Evolutionary conservation across 2,888 invertebrate species (phyloP).

Genomic region (Seira ritae): DNA sequence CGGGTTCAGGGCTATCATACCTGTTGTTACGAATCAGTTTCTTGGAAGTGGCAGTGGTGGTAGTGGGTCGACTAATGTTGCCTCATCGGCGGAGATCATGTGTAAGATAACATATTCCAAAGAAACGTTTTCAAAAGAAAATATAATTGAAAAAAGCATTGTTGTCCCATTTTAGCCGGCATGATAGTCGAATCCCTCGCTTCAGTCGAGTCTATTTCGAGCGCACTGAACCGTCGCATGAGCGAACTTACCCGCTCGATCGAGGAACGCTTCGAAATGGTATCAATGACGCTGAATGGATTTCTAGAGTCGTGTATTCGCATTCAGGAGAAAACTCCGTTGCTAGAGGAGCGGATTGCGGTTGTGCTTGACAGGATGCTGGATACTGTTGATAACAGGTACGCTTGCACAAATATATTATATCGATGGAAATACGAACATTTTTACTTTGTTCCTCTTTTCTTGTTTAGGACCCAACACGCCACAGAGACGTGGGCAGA

Average conservation of each 20-base stretch:
- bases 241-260: conserved; percentile 66
- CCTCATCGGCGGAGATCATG: conserved; percentile 52
- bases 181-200: conserved; percentile 71
- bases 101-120: conserved; percentile 42
- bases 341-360: conserved; percentile 80
- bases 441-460: not conserved
- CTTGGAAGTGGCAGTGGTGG: not conserved
- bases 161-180: conserved; percentile 59
- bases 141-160: not conserved
- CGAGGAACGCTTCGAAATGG: conserved; percentile 72
- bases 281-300: conserved; percentile 79
- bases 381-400: conserved; percentile 82
- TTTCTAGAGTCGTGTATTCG: conserved; percentile 83
- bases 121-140: not conserved
- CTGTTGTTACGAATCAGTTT: conserved; percentile 21
- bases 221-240: conserved; percentile 65
- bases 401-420: conserved; percentile 72
- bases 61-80: not conserved
- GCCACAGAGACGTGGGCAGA: conserved; percentile 63
- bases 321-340: conserved; percentile 82
- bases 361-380: conserved; percentile 81
- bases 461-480: conserved; percentile 59
- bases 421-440: not conserved
- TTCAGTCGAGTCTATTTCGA: conserved; percentile 70
- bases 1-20: conserved; percentile 50